Percentiles rank a stretch among this genome's conserved stretches.
phyloP scores from a whole-genome alignment of 2,888 invertebrate genomes.

The Pseudococcus longispinus region DNA sequence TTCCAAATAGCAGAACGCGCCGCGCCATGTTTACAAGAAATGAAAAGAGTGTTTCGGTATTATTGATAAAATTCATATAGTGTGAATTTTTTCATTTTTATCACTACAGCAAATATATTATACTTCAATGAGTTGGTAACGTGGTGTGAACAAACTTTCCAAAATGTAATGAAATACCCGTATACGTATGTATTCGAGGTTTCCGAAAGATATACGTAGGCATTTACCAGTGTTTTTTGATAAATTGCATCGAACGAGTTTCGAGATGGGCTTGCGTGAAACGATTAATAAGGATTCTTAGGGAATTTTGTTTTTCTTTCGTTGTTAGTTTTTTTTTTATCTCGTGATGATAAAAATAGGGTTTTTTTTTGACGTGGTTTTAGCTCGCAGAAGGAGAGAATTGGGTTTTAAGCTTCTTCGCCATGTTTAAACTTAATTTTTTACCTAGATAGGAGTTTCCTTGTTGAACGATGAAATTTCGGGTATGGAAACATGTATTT shows the following conservation, averaged over 20 bases:
- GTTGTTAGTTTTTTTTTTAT: background rate
- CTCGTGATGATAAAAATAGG: too few species aligned
- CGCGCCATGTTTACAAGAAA: conserved; percentile 8
- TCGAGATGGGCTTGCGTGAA: background rate
- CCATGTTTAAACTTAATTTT: too few species aligned
- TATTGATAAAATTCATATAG: conserved; percentile 32
- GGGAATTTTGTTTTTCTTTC: background rate
- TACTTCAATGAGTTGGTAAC: conserved; percentile 17
- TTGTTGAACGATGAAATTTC: too few species aligned
- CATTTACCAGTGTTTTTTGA: background rate
- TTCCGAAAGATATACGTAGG: background rate
- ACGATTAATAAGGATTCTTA: background rate
- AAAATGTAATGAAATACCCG: background rate
- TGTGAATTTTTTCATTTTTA: conserved; percentile 37
- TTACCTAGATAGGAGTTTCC: too few species aligned
- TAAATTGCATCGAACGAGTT: background rate
- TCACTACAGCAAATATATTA: conserved; percentile 14
- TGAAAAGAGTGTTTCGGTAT: conserved; percentile 27
- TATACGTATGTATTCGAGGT: background rate
- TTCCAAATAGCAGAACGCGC: background rate
- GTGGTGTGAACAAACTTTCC: conserved; percentile 19
- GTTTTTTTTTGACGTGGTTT: too few species aligned
- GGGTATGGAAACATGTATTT: too few species aligned
- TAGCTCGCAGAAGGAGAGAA: too few species aligned
- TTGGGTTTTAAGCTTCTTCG: too few species aligned